Percentiles rank a stretch among this genome's conserved stretches.
phyloP scores from a whole-genome alignment of 2,113 vertebrate genomes.

The Epinephelus fuscoguttatus region DNA sequence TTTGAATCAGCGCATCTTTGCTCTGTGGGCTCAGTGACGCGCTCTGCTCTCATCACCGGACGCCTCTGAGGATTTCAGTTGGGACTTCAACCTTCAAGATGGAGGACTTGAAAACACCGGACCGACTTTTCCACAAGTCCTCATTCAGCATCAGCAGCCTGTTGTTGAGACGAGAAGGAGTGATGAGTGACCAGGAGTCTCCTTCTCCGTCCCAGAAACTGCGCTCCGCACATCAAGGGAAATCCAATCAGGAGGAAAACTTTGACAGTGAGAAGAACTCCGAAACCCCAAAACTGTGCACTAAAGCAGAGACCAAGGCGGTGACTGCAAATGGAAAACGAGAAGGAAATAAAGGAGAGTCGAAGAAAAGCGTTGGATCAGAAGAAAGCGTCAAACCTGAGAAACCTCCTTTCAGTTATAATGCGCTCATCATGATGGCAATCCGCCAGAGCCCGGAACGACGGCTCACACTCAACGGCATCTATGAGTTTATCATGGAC shows the following conservation, averaged over 20 bases:
- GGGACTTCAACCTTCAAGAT: slow-evolving; percentile 45
- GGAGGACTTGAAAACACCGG: slow-evolving; percentile 72
- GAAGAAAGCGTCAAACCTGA: slow-evolving; percentile 67
- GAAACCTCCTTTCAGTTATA: slow-evolving; percentile 88
- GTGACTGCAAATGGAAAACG: slow-evolving; percentile 21
- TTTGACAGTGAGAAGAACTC: slow-evolving; percentile 21
- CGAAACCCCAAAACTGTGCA: slow-evolving; percentile 13
- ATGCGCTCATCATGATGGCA: slow-evolving; percentile 89
- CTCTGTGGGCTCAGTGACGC: slow-evolving; percentile 32
- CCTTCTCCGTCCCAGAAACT: slow-evolving; percentile 37
- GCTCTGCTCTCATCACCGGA: slow-evolving; percentile 17
- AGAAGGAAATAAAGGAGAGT: slow-evolving; percentile 31
- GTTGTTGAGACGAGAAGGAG: slow-evolving; percentile 76
- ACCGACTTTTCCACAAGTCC: slow-evolving; percentile 77
- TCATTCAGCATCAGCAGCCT: slow-evolving; percentile 87
- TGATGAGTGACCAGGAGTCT: slow-evolving; percentile 52
- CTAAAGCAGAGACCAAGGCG: slow-evolving; percentile 13
- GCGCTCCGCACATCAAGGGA: slow-evolving; percentile 39
- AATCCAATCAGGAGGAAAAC: slow-evolving; percentile 28
- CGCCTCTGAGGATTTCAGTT: neutral
- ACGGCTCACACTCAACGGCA: slow-evolving; percentile 85
- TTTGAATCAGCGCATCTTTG: slow-evolving; percentile 44
- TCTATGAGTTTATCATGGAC: slow-evolving; percentile 88
- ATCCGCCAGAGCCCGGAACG: slow-evolving; percentile 85
- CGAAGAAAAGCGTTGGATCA: slow-evolving; percentile 30